phyloP scores from a whole-genome alignment of 2,797 vertebrate species.

The Sebastes alutus region DNA sequence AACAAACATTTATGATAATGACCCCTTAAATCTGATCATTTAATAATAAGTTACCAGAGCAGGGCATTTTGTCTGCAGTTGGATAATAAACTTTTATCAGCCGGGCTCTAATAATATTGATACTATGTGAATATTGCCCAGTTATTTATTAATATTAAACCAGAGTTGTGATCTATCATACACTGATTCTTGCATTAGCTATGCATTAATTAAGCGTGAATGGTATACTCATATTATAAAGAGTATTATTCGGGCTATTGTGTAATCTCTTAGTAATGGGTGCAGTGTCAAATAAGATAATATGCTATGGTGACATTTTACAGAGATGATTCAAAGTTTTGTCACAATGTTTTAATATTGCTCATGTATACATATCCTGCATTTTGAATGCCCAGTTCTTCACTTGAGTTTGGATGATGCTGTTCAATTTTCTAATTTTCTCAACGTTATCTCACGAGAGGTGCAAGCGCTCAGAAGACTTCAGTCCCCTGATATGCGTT shows the following conservation, averaged over 20 bases:
- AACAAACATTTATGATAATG: not conserved
- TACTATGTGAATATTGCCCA: not conserved
- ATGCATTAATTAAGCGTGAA: not conserved
- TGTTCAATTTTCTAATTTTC: conserved; percentile 27
- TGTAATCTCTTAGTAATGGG: not conserved
- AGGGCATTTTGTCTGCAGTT: not conserved
- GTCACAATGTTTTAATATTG: not conserved
- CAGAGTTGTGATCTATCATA: not conserved
- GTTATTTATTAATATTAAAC: not conserved
- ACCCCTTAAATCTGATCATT: not conserved
- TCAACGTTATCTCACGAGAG: conserved; percentile 55
- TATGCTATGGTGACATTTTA: not conserved
- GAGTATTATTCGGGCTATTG: not conserved
- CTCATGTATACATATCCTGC: conserved; percentile 12
- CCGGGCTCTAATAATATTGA: not conserved
- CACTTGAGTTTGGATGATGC: not conserved
- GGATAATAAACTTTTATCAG: not conserved
- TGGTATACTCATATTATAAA: not conserved
- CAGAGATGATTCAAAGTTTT: not conserved
- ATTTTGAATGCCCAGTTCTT: not conserved
- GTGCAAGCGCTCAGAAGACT: conserved; percentile 54
- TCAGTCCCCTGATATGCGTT: conserved; percentile 71
- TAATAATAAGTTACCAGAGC: not conserved
- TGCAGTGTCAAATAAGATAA: not conserved
- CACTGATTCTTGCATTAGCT: not conserved